Evolutionary conservation across 2,888 invertebrate genomes (phyloP), one percentile per base, ranked within the genome.

Genomic region (Taphrorychus bicolor): DNA sequence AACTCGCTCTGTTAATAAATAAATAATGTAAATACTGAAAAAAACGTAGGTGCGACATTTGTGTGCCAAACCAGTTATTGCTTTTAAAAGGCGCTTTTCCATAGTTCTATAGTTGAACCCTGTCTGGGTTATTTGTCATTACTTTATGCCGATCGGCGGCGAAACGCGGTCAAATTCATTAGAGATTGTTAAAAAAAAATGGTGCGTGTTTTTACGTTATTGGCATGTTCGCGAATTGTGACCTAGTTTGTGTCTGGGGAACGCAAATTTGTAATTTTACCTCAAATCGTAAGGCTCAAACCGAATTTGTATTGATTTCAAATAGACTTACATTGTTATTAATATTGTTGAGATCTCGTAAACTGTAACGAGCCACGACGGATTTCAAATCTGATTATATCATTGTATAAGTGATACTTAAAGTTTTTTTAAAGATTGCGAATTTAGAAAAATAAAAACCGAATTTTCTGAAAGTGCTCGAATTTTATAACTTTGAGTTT

Each of bases 21-120:
- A 66, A 66, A 66, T 57, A 61, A 41, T 61, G 66, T 57, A 66
- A 66, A 66, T 60, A 66, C 41, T 52, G 41, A 57, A 66, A 66
- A 59, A 66, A 66, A 60, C 60, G 49, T 42, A 60, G 61, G 61
- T 57, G 60, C 61, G 57, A 61, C 60, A 57, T 59, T 42, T 51
- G 60, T 66, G 24, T 61, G 56, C 42, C 18, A 45, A 65, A 65
- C 59, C 52, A 51, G 52, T 65, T 65, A 65, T 49, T 65, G 57
- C 40, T 60, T 53, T 53, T 18, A 45, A 53, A 54, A 42, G 23
- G 17, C 42, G 22, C 21, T 53, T 45, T 45, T 53, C 45, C n/a
- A n/a, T n/a, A n/a, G n/a, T n/a, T n/a, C n/a, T n/a, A n/a, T 16
- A 14, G 14, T 45, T 45, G 14, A 45, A 45, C 45, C 9, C 45